A percentile compares a stretch with the other conserved stretches of the same genome.
phyloP scores from a whole-genome alignment of 2,888 invertebrate species.

The Stenodera caucasica region DNA sequence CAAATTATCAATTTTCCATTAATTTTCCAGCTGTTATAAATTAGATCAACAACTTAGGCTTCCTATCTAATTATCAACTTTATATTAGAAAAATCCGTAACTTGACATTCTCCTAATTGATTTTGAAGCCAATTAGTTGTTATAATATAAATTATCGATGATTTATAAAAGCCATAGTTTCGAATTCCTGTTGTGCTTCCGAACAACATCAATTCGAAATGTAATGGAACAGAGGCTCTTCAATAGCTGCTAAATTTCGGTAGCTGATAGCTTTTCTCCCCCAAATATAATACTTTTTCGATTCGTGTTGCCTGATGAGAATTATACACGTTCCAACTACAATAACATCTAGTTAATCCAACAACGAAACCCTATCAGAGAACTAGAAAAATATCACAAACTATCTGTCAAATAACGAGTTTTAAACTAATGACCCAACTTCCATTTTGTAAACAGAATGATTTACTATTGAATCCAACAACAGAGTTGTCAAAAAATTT shows the following conservation, averaged over 20 bases:
- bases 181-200: not conserved
- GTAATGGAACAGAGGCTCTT: not conserved
- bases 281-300: not conserved
- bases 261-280: not conserved
- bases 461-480: too few relatives aligned
- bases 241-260: not conserved
- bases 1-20: too few relatives aligned
- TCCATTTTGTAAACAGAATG: not conserved
- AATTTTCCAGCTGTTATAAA: too few relatives aligned
- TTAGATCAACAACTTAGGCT: too few relatives aligned
- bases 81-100: too few relatives aligned
- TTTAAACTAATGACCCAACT: not conserved
- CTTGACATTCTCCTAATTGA: too few relatives aligned
- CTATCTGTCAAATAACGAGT: not conserved
- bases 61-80: too few relatives aligned
- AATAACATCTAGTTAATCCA: not conserved
- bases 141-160: too few relatives aligned
- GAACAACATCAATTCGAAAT: not conserved
- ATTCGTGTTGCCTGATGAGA: not conserved
- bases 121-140: too few relatives aligned
- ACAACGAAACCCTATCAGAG: too few relatives aligned
- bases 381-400: too few relatives aligned
- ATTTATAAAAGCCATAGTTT: not conserved
- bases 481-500: too few relatives aligned
- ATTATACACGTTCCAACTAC: not conserved